A percentile compares a stretch with the other conserved stretches of the same genome.
Conservation (phyloP, 2,888 invertebrate genomes). For the Dasysyrphus albostriatus region DNA sequence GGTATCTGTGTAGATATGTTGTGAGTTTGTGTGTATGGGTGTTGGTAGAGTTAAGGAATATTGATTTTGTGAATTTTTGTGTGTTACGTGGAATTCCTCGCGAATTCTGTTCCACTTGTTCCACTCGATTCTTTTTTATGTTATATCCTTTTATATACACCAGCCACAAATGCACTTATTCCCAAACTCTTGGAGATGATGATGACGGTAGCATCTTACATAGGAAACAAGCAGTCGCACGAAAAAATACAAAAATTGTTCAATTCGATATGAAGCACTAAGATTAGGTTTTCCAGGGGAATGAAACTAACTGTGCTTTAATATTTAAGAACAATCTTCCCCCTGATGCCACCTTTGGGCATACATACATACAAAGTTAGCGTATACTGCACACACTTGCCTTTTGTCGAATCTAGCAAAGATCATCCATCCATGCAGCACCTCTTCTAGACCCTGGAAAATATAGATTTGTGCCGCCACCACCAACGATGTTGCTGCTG, state of each 20-base stretch:
- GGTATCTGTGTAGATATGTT: neutral
- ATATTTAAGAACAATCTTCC: slow-evolving; percentile 38
- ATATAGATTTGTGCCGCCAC: slow-evolving; percentile 64
- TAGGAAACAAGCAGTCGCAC: slow-evolving; percentile 22
- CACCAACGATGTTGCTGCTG: slow-evolving; percentile 47
- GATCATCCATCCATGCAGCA: slow-evolving; percentile 54
- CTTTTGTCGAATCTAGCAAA: slow-evolving; percentile 49
- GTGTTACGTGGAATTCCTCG: slow-evolving; percentile 74
- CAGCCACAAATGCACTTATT: slow-evolving; percentile 39
- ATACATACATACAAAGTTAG: neutral
- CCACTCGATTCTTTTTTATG: slow-evolving; percentile 21
- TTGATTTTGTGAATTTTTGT: slow-evolving; percentile 75
- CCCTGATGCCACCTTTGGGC: neutral
- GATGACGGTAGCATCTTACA: slow-evolving; percentile 18
- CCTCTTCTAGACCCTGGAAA: slow-evolving; percentile 69
- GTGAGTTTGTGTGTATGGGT: slow-evolving; percentile 15
- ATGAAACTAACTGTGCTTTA: slow-evolving; percentile 40
- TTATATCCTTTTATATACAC: slow-evolving; percentile 11
- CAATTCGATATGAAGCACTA: slow-evolving; percentile 13
- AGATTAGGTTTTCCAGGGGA: slow-evolving; percentile 11
- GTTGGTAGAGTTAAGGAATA: slow-evolving; percentile 74
- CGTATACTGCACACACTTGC: slow-evolving; percentile 27
- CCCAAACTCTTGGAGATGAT: neutral
- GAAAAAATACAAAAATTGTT: slow-evolving; percentile 26
- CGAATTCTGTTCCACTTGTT: slow-evolving; percentile 62